These are phyloP conservation scores for Anas platyrhynchos DNA, from an alignment of 2,113 vertebrate genomes.

Conservation along the genomic window DNA sequence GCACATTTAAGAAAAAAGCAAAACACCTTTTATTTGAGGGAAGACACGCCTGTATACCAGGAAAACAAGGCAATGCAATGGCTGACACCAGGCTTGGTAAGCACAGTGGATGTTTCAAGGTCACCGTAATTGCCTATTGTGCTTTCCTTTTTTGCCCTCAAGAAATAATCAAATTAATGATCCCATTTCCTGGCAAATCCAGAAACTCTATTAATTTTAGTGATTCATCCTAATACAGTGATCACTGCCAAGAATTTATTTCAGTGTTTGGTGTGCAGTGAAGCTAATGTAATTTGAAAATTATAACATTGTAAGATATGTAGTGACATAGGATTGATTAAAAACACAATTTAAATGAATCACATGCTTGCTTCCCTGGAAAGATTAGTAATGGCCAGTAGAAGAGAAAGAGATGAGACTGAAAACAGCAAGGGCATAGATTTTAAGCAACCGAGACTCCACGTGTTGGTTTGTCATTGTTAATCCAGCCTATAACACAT, in stretches of 20 bases:
- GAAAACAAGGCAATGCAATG: background rate
- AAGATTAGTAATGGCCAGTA: conserved; percentile 48
- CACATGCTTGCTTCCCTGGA: conserved; percentile 45
- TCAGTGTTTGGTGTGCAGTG: conserved; percentile 24
- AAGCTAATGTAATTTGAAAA: conserved; percentile 72
- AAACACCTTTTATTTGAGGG: background rate
- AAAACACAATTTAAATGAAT: conserved; percentile 60
- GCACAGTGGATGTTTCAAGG: background rate
- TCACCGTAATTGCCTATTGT: background rate
- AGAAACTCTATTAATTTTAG: conserved; percentile 62
- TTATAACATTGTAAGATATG: conserved; percentile 49
- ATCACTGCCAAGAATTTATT: conserved; percentile 60
- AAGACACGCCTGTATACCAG: background rate
- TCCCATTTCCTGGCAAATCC: conserved; percentile 22
- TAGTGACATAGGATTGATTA: conserved; percentile 72
- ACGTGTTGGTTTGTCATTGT: background rate
- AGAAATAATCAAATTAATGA: conserved; percentile 56
- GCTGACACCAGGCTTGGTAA: background rate
- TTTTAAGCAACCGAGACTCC: conserved; percentile 28
- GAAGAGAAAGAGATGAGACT: conserved; percentile 33
- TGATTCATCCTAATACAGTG: conserved; percentile 39
- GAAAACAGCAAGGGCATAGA: background rate
- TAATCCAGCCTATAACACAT: background rate
- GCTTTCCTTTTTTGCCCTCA: background rate
- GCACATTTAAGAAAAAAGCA: background rate